Evolutionary conservation across 2,888 invertebrate genomes (phyloP), one percentile per base, ranked within the genome.

Genomic region (Rotaria magnacalcarata): DNA sequence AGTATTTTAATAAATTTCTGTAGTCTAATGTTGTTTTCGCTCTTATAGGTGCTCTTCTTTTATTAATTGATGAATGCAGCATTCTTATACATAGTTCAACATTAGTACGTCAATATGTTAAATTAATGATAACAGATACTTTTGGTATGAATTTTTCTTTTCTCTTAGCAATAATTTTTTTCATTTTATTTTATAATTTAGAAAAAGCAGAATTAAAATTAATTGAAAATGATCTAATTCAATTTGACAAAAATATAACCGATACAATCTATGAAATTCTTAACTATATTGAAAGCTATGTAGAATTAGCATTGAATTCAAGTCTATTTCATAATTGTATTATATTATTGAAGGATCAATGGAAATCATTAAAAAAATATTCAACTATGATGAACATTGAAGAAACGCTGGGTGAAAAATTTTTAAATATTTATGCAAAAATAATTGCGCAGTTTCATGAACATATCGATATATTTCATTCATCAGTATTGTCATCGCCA

Each of bases 331-430:
- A 43, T 47, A 47, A 43, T 47, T 47, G 43, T 47, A 80, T 80
- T 47, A 47, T 43, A 0, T n/a, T 80, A n/a, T n/a, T 80, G 11
- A 80, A 80, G 47, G 80, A 80, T n/a, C 80, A 80, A 80, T 80
- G 80, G 80, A 80, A 80, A 80, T 80, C 21, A n/a, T 47, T 80
- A 34, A 80, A 80, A 80, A 80, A 80, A 80, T 80, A 80, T 80
- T 7, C 47, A n/a, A 80, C 80, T 11, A 47, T 80, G 43, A 47
- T 80, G 47, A 80, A 80, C n/a, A 47, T 47, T 14, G 80, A 80
- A 80, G 80, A 80, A n/a, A n/a, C 14, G 10, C 10, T 80, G 24
- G 80, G 47, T 80, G 80, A 80, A 80, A 80, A n/a, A 47, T 80
- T 80, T 47, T 11, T 80, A 10, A 80, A 80, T 80, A 47, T 80